Base-by-base conservation (phyloP, 2,113 vertebrate genomes). In the Phylloscopus trochiloides region DNA sequence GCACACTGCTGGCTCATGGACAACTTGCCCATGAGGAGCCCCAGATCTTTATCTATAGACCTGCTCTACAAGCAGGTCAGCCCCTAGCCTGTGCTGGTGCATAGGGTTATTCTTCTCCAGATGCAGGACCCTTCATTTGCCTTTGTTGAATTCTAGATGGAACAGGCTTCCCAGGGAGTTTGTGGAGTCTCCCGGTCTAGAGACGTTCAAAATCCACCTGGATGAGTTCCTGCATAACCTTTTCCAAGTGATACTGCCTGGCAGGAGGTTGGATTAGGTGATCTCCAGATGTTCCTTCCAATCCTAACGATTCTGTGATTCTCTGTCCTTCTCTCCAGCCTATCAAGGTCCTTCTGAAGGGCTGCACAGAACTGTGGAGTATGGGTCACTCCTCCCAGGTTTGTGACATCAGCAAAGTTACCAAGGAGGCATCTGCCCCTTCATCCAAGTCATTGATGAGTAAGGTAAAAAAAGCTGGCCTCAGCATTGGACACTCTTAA, bases 1-100 rank as follows among this genome's bases (percentile, higher is more conserved):
- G 22, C 32, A 3, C 31, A n/a, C 38, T 38, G 32, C 10, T 74
- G 59, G 22, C 10, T 45, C 51, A 20, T 0, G 3, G 51, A 45
- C 18, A 57, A 0, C 15, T 38, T 73, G 7, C 6, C 16, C 13
- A 28, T 0, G 0, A 65, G 21, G 6, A 63, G 0, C 5, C 10
- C 5, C 31, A 12, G 9, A 25, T 32, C 17, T 5, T 36, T 65
- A 14, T 73, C 36, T 12, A 3, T 12, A 73, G 32, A 80, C 0
- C 32, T 51, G 22, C 18, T 51, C 25, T 43, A 4, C 21, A 9
- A 43, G 14, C 21, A 65, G 50, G 8, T 36, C 6, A 22, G 14
- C 3, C 17, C 14, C 14, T 18, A 80, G 28, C 18, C 12, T 45
- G 22, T 38, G 2, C 32, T 20, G 22, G 12, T 65, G 15, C 14